Evolutionary conservation across 2,888 invertebrate genomes (phyloP), one percentile per base, ranked within the genome.

Genomic region (Cosmia trapezina): DNA sequence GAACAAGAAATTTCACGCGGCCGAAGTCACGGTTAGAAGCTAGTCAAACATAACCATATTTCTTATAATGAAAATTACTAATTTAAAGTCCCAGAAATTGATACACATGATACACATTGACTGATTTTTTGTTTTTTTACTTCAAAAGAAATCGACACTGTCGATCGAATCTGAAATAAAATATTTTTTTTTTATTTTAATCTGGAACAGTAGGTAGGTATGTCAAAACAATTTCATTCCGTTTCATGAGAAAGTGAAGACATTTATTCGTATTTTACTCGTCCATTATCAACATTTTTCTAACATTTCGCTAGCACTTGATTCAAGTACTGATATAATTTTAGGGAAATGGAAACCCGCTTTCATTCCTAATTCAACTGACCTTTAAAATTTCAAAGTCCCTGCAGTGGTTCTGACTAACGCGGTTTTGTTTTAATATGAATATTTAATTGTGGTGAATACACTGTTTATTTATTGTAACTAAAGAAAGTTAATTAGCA

Each of bases 241-340:
- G 4, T 73, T 73, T 47, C 17, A 14, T 45, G 14, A 54, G 37
- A 54, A n/a, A 11, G 17, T 56, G 28, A 33, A 66, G 17, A 17
- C 22, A 8, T 65, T 71, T 43, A 11, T 62, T 22, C 45, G 22
- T 47, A 65, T 53, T 76, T 66, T 47, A 22, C 14, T 41, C 37
- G n/a, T 22, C 9, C 28, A 43, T 47, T 67, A 47, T 47, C 67
- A 47, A 68, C 14, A 54, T n/a, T n/a, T 47, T 45, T 19, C 12
- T 28, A 41, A 28, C 6, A 54, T 68, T 41, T 14, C 12, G 3
- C 19, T 28, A 11, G 19, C 4, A n/a, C 1, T 41, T 41, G n/a
- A 41, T 76, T 67, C n/a, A n/a, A n/a, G n/a, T n/a, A n/a, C n/a
- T n/a, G n/a, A n/a, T 14, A 45, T 28, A 47, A 19, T 69, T 69